These are phyloP conservation scores for Agapornis roseicollis DNA, from an alignment of 2,113 vertebrate genomes.

Conservation along the genomic window DNA sequence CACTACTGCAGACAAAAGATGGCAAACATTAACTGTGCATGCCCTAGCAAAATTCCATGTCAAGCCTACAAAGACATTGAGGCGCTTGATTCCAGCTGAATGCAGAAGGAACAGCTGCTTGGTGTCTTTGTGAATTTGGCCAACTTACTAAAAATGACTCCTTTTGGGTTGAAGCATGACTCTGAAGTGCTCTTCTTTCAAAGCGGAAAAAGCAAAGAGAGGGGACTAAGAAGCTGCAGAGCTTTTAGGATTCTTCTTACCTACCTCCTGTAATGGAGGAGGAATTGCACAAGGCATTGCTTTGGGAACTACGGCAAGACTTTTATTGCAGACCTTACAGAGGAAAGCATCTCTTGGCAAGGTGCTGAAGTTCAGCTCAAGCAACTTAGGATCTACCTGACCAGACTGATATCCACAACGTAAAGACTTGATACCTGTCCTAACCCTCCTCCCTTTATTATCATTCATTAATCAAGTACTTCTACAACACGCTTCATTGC, in stretches of 20 bases:
- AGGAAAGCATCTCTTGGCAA: background rate
- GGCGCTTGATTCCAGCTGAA: background rate
- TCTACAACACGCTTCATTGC: background rate
- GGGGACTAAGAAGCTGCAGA: background rate
- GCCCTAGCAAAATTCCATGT: background rate
- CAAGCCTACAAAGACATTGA: background rate
- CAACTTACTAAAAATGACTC: background rate
- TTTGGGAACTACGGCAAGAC: background rate
- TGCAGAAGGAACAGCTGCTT: background rate
- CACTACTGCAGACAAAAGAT: background rate
- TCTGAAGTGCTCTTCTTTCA: background rate
- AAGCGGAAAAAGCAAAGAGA: background rate
- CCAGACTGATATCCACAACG: background rate
- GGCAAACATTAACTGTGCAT: background rate
- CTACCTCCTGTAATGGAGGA: background rate
- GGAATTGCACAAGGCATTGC: rapidly evolving
- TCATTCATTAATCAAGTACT: background rate
- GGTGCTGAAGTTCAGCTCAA: background rate
- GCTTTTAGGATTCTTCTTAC: background rate
- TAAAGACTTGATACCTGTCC: background rate
- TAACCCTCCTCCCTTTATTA: background rate
- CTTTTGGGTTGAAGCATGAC: background rate
- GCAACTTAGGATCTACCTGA: background rate
- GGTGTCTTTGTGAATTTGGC: background rate
- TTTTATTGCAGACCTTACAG: background rate